Percentiles rank a stretch among this genome's conserved stretches.
phyloP scores from a whole-genome alignment of 2,113 vertebrate genomes.

The Clarias batrachus region DNA sequence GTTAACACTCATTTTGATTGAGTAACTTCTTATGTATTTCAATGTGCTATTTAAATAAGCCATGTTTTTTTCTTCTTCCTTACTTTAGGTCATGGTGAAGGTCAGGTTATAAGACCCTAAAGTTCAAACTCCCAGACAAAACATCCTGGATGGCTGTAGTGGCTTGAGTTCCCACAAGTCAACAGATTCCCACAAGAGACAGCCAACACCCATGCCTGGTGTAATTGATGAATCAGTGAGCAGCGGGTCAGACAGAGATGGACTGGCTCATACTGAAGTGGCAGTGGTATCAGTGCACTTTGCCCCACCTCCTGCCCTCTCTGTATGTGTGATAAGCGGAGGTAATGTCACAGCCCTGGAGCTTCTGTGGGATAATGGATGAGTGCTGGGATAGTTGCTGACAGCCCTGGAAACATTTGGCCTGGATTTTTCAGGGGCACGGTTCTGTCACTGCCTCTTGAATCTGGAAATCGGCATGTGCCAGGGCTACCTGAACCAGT shows the following conservation, averaged over 20 bases:
- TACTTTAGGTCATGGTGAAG: slow-evolving; percentile 29
- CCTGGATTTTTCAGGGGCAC: slow-evolving; percentile 64
- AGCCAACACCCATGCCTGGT: slow-evolving; percentile 45
- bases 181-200: slow-evolving; percentile 61
- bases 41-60: background rate
- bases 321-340: slow-evolving; percentile 32
- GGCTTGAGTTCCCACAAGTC: slow-evolving; percentile 53
- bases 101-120: slow-evolving; percentile 29
- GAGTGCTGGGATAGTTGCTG: slow-evolving; percentile 59
- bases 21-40: background rate
- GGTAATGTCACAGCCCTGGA: background rate
- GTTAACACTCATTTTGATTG: background rate
- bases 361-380: slow-evolving; percentile 52
- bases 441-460: slow-evolving; percentile 36
- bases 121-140: slow-evolving; percentile 43
- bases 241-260: slow-evolving; percentile 60
- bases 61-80: background rate
- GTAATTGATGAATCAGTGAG: slow-evolving; percentile 67
- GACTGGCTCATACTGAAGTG: slow-evolving; percentile 52
- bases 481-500: slow-evolving; percentile 72
- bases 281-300: slow-evolving; percentile 51
- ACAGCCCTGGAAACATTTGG: slow-evolving; percentile 75
- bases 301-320: slow-evolving; percentile 66
- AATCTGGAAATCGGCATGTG: slow-evolving; percentile 56
- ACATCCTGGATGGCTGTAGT: slow-evolving; percentile 43